Base-by-base conservation (phyloP, 2,797 vertebrate species). In the Sebastes matsubarae region DNA sequence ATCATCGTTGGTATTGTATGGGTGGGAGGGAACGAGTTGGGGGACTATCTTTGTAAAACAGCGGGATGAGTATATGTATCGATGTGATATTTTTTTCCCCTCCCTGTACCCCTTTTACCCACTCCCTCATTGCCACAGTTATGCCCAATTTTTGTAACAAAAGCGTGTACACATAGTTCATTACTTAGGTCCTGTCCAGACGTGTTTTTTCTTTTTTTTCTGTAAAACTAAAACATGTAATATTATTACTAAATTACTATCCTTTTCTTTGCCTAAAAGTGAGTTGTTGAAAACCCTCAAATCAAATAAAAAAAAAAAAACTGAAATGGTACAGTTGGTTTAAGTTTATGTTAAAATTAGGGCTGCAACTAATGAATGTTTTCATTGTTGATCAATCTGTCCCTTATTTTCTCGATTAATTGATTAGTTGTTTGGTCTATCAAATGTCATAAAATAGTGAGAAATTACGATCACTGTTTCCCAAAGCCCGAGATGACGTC, bases 221-320 rank as follows among this genome's bases (percentile, higher is more conserved):
- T 95, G 95, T 95, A 94, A 90, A 96, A 96, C 94, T 95, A 95
- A 96, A 95, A 93, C 93, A 94, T 95, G 94, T 94, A 95, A 94
- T 95, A 95, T 95, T 95, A 96, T 94, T 94, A 95, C 94, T 96
- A 95, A 95, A 96, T 91, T 89, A 94, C 92, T 94, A 94, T 95
- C 87, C 81, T 94, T 65, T 95, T 93, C 91, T 94, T 95, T 94
- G 92, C 93, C 93, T 94, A 93, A 94, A 94, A 94, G 93, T 95
- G 94, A 94, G 89, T 95, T 95, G 93, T 94, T 93, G 90, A 95
- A 94, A 93, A 93, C 87, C 89, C 89, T 93, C 88, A 89, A 95
- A 95, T 93, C 63, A 84, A 95, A 95, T 91, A 89, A 85, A 65
- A 82, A 77, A 71, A 36, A 54, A 85, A 88, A 72, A 83, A 77